phyloP scores from a whole-genome alignment of 2,797 vertebrate genomes.

The Poecilia picta region DNA sequence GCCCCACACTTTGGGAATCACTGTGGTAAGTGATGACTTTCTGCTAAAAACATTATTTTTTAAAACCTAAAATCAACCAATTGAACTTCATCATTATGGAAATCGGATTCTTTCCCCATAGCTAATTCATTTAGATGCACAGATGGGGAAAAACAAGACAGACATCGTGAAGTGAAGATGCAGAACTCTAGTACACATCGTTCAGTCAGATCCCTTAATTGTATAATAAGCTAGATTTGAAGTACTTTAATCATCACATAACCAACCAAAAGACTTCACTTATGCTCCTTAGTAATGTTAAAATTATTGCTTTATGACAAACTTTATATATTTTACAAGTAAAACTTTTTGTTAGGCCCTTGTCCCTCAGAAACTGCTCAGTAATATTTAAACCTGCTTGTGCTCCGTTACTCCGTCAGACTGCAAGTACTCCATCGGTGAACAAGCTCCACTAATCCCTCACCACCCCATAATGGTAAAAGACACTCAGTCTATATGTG shows the following conservation, averaged over 20 bases:
- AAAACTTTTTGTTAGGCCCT: not conserved
- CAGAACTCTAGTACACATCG: not conserved
- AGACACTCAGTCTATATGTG: constrained; percentile 80
- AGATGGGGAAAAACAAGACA: too few species aligned
- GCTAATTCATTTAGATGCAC: too few species aligned
- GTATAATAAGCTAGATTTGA: not conserved
- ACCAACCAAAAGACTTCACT: not conserved
- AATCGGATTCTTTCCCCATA: not conserved
- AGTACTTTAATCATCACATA: not conserved
- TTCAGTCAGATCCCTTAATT: not conserved
- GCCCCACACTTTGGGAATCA: too few species aligned
- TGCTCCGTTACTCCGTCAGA: constrained; percentile 65
- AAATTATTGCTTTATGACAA: not conserved
- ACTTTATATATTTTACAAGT: not conserved
- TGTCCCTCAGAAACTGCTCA: constrained; percentile 25
- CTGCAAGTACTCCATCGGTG: constrained; percentile 79
- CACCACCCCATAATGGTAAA: constrained; percentile 69
- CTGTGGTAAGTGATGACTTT: not conserved
- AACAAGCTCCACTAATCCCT: constrained; percentile 81
- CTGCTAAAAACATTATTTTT: not conserved
- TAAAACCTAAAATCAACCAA: not conserved
- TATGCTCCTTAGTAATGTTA: not conserved
- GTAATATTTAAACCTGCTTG: constrained; percentile 60
- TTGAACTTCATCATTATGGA: not conserved
- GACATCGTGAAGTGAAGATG: not conserved